Evolutionary conservation across 2,113 vertebrate genomes (phyloP).

Genomic region (Xenopus borealis): DNA sequence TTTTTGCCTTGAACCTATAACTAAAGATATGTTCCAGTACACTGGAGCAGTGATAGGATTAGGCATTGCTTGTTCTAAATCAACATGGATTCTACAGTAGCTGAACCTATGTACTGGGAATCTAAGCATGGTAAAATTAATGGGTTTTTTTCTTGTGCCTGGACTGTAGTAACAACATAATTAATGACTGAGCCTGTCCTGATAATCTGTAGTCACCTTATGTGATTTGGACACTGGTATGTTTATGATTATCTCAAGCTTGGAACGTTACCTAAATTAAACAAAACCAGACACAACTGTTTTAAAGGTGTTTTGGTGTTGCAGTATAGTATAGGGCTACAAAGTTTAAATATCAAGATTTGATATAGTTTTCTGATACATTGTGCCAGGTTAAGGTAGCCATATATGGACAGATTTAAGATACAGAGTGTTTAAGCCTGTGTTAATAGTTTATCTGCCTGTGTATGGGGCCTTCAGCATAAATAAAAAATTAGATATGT

Average conservation of each 20-base stretch:
- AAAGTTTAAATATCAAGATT: too few species aligned
- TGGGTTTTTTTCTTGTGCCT: background rate
- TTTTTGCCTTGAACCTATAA: background rate
- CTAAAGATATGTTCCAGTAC: background rate
- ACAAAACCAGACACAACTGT: background rate
- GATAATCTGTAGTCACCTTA: background rate
- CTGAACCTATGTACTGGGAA: background rate
- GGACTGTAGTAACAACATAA: slow-evolving; percentile 9
- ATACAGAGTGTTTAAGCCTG: too few species aligned
- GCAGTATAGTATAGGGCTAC: too few species aligned
- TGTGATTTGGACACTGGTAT: background rate
- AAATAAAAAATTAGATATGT: too few species aligned
- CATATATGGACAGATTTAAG: too few species aligned
- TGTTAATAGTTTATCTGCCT: too few species aligned
- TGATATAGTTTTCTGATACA: too few species aligned
- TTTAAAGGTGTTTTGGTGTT: background rate
- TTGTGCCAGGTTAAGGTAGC: too few species aligned
- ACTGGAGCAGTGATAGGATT: background rate
- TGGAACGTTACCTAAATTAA: background rate
- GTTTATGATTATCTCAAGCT: background rate
- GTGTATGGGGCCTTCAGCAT: too few species aligned
- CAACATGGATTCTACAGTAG: slow-evolving; percentile 5
- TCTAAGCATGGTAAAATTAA: background rate
- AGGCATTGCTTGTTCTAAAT: background rate
- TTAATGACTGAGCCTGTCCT: slow-evolving; percentile 17